These are phyloP conservation scores for Epinephelus cyanopodus DNA, from an alignment of 2,113 vertebrate species.

Conservation along the genomic window DNA sequence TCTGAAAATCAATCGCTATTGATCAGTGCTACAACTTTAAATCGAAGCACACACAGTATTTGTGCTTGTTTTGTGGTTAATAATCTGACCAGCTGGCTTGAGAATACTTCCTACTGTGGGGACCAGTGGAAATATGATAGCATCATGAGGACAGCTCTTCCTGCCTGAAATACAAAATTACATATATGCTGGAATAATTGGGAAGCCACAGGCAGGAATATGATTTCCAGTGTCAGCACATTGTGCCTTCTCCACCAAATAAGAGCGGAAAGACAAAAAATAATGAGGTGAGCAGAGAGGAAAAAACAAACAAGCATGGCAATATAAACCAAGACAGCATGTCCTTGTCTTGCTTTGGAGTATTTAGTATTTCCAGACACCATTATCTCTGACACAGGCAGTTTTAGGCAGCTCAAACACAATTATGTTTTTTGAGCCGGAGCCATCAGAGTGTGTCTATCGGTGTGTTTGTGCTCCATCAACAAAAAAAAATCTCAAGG, in stretches of 20 bases:
- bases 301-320: neutral
- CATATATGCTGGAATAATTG: constrained; percentile 10
- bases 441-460: neutral
- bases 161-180: neutral
- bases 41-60: neutral
- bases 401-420: constrained; percentile 8
- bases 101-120: neutral
- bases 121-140: neutral
- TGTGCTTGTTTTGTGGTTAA: neutral
- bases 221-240: constrained; percentile 7
- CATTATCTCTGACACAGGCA: neutral
- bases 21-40: constrained; percentile 10
- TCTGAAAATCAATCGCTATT: constrained; percentile 18
- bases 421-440: constrained; percentile 6
- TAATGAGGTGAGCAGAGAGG: neutral
- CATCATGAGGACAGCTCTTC: too few species aligned
- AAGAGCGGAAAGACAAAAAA: neutral
- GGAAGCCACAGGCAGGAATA: neutral
- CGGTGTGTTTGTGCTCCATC: constrained; percentile 14
- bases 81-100: neutral
- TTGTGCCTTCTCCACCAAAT: neutral
- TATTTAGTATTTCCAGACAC: neutral
- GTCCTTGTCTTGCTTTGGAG: neutral
- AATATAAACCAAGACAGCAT: neutral
- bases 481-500: constrained; percentile 23